A percentile compares a stretch with the other conserved stretches of the same genome.
These are phyloP conservation scores for Marcusenius ussheri DNA, from an alignment of 2,113 vertebrate species.

Conservation along the genomic window DNA sequence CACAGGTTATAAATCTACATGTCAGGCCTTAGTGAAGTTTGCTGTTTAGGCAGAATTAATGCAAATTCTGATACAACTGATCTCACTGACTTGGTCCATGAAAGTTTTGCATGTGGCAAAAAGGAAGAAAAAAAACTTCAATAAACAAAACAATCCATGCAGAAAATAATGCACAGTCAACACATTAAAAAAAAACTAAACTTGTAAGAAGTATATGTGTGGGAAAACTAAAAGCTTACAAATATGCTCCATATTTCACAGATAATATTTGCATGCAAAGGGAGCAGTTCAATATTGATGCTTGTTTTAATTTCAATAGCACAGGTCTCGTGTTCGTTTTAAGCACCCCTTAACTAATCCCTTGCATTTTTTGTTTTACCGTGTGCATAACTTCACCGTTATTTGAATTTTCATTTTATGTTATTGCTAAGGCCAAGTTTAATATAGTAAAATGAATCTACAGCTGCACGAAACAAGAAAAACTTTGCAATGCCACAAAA, in stretches of 20 bases:
- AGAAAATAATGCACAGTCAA: neutral
- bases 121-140: neutral
- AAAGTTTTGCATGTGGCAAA: neutral
- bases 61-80: neutral
- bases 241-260: neutral
- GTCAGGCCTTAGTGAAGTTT: neutral
- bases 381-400: neutral
- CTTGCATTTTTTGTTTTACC: neutral
- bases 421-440: neutral
- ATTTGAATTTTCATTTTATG: neutral
- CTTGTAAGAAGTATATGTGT: neutral
- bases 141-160: neutral
- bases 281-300: neutral
- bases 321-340: neutral
- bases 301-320: neutral
- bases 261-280: neutral
- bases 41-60: neutral
- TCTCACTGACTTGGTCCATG: neutral
- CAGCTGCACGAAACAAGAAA: neutral
- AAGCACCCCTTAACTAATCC: neutral
- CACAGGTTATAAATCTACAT: neutral
- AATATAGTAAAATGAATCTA: neutral
- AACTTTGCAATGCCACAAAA: neutral
- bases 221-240: neutral
- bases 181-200: neutral